Base-by-base conservation (phyloP, 2,888 invertebrate species). In the Plagodis dolabraria region DNA sequence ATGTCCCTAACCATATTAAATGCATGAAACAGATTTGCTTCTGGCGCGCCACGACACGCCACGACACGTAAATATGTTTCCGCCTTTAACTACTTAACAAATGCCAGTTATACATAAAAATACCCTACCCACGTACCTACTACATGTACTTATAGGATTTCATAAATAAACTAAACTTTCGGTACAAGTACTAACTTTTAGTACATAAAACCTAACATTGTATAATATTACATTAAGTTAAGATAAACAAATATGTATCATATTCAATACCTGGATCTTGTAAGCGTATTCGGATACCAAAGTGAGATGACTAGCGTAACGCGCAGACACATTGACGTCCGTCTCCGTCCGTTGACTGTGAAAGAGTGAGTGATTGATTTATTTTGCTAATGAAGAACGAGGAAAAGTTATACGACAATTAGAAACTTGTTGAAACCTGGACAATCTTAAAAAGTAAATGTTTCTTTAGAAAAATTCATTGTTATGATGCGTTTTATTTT, bases 151-250 rank as follows among this genome's bases (percentile, higher is more conserved):
- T 22, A 22, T 22, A 22, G 22, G 22, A 22, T 22, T 22, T 22
- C 22, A 22, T 22, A 22, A 22, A 22, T 22, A 22, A 22, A 22
- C 22, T 22, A 22, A 22, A 22, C 22, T 22, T 22, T 22, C 22
- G 22, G 22, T 22, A 22, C 22, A 22, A 22, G 22, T 22, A 22
- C 22, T 22, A 22, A 22, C 22, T 22, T 22, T 22, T 22, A 22
- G 22, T 22, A 38, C 38, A 38, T 38, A 38, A 38, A 7, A 22
- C 22, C 12, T 22, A 45, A 22, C 22, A 45, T 22, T 11, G 45
- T 11, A 45, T 22, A 45, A 46, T 46, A 10, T 33, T 46, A 46
- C 33, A 33, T 46, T 46, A 46, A 7, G 33, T 33, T 46, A 46
- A 33, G 46, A 46, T 44, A 44, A 44, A 44, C 5, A 42, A 22